Base-by-base conservation (phyloP, 2,113 vertebrate species). In the Tretioscincus oriximinensis region DNA sequence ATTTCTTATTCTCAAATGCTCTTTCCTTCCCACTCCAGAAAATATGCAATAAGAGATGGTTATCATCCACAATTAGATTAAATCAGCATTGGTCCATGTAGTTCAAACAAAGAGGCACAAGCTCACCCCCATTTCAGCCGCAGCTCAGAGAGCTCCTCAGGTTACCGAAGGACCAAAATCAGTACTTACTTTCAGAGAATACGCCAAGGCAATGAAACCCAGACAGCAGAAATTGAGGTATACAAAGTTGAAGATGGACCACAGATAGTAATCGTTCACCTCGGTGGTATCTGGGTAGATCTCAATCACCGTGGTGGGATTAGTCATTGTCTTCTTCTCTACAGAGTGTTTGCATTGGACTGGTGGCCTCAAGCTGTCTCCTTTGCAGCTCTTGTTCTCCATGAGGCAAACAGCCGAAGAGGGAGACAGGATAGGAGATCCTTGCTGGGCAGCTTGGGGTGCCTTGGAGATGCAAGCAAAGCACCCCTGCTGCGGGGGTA, bases 211-310 rank as follows among this genome's bases (percentile, higher is more conserved):
- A 9, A 96, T 95, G 92, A 96, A 96, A 81, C 96, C 96, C 9
- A 96, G 92, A 85, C 96, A 96, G 94, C 95, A 96, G 93, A 96
- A 96, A 91, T 96, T 96, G 93, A 96, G 95, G 95, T 95, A 96
- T 93, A 96, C 95, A 29, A 96, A 96, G 94, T 95, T 96, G 95
- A 96, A 96, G 88, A 96, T 95, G 90, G 96, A 96, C 96, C 96
- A 96, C 82, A 96, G 93, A 88, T 96, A 95, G 90, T 96, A 96
- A 84, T 96, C 96, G 0, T 96, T 95, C 76, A 96, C 95, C 88
- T 96, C 95, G 0, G 91, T 92, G 87, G 93, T 93, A 91, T 96
- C 95, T 0, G 95, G 95, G 82, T 92, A 94, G 80, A 96, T 95
- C 83, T 96, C 95, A 1, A 96, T 92, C 73, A 96, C 95, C 0